A percentile compares a stretch with the other conserved stretches of the same genome.
phyloP scores from a whole-genome alignment of 2,113 vertebrate genomes.

The Notarius lentiginosus region DNA sequence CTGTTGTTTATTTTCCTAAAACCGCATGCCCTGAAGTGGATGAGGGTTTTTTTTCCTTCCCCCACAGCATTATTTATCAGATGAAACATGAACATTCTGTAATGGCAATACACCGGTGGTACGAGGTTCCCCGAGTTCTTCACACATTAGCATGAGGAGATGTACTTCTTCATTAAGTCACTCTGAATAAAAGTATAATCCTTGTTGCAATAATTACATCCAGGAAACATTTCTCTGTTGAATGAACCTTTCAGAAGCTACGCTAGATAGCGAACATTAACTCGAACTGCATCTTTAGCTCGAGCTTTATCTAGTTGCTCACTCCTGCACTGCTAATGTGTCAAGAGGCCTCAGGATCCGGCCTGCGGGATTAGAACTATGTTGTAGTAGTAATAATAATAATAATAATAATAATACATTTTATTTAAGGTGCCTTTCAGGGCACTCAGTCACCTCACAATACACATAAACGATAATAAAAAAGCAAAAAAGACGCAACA shows the following conservation, averaged over 20 bases:
- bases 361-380: too few relatives aligned
- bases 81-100: neutral
- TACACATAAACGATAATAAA: too few relatives aligned
- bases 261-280: neutral
- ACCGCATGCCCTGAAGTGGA: neutral
- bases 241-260: too few relatives aligned
- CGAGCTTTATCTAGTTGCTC: too few relatives aligned
- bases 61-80: neutral
- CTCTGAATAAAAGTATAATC: neutral
- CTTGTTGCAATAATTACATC: neutral
- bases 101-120: neutral
- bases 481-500: too few relatives aligned
- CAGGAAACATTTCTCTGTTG: neutral
- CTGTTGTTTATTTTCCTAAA: neutral
- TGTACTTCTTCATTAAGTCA: neutral
- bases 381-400: too few relatives aligned
- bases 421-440: too few relatives aligned
- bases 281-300: neutral
- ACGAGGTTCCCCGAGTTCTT: neutral
- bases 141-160: neutral
- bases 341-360: too few relatives aligned
- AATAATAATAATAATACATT: too few relatives aligned
- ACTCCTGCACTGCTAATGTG: too few relatives aligned
- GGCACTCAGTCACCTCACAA: too few relatives aligned
- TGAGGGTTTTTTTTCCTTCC: too few relatives aligned